Base-by-base conservation (phyloP, 2,113 vertebrate species). In the Heterotis niloticus region DNA sequence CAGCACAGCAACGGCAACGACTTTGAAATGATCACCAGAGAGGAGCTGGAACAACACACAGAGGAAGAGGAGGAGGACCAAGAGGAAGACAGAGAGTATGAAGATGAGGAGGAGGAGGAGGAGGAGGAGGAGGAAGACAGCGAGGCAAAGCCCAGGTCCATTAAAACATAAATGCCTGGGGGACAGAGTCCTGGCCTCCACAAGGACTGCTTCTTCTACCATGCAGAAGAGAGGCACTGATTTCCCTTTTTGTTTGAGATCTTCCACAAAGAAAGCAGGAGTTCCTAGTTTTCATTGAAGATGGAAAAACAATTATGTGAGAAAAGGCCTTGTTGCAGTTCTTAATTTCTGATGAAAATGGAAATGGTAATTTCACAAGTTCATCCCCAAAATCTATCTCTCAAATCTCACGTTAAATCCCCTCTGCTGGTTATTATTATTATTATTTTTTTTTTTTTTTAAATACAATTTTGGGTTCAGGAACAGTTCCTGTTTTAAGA, bases 11-110 rank as follows among this genome's bases (percentile, higher is more conserved):
- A 96, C 85, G 97, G 96, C 79, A 99, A 99, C 90, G 98, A 99
- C 92, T 99, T 99, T 91, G 98, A 99, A 93, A 98, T 99, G 96
- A 99, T 99, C 90, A 99, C 96, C 87, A 96, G 96, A 83, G 98
- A 99, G 84, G 97, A 99, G 94, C 92, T 99, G 87, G 98, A 99
- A 85, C 96, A 98, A 91, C 95, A 98, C 85, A 98, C 97, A 11
- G 96, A 97, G 3, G 94, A 94, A 11, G 96, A 97, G 3, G 94
- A 94, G 81, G 94, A 94, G n/a, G 95, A 95, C 52, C 93, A 93
- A 4, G 92, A 91, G 0, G 91, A 85, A 0, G 89, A 92, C 12
- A 90, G 82, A 5, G 82, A 90, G n/a, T 91, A 91, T 0, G 92
- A 92, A 18, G 89, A 92, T 5, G 93, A 93, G 5, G 92, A 91